Percentiles rank a stretch among this genome's conserved stretches.
Conservation (phyloP, 53 echinoderm and acorn worm genomes). For the Apostichopus leukothele region DNA sequence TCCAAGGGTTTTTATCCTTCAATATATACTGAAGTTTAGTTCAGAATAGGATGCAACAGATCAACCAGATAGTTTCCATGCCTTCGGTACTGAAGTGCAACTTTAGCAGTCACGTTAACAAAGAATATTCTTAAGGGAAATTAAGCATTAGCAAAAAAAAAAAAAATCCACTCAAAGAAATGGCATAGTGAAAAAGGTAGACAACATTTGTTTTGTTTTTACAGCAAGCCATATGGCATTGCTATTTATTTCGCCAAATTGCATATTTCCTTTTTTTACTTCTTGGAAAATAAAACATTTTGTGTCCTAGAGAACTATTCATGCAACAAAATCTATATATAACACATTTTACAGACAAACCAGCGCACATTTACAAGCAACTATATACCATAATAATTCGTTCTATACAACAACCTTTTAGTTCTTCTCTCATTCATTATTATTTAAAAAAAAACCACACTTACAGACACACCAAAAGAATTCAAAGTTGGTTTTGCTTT, state of each 20-base stretch:
- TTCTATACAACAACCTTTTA: slow-evolving; percentile 12
- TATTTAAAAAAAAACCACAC: neutral
- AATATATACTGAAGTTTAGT: too few relatives aligned
- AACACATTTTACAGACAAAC: slow-evolving; percentile 41
- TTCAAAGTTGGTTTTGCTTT: neutral
- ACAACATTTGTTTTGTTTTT: neutral
- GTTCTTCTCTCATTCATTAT: neutral
- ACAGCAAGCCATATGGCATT: slow-evolving; percentile 31
- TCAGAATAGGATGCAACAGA: too few relatives aligned
- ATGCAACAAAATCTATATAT: slow-evolving; percentile 32
- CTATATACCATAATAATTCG: neutral
- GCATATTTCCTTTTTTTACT: slow-evolving; percentile 15
- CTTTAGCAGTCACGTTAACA: too few relatives aligned
- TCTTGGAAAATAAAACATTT: slow-evolving; percentile 45
- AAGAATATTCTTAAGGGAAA: too few relatives aligned
- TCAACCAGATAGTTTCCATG: too few relatives aligned
- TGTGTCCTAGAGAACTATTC: slow-evolving; percentile 35
- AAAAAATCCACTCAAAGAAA: too few relatives aligned
- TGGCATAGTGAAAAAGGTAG: too few relatives aligned
- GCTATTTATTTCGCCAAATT: slow-evolving; percentile 36
- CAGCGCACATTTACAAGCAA: slow-evolving; percentile 38
- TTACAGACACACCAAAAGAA: neutral
- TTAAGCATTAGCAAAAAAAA: too few relatives aligned
- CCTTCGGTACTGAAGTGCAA: too few relatives aligned
- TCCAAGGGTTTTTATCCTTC: too few relatives aligned